Evolutionary conservation across 2,888 invertebrate species (phyloP).

Genomic region (Drosophila diplacantha): DNA sequence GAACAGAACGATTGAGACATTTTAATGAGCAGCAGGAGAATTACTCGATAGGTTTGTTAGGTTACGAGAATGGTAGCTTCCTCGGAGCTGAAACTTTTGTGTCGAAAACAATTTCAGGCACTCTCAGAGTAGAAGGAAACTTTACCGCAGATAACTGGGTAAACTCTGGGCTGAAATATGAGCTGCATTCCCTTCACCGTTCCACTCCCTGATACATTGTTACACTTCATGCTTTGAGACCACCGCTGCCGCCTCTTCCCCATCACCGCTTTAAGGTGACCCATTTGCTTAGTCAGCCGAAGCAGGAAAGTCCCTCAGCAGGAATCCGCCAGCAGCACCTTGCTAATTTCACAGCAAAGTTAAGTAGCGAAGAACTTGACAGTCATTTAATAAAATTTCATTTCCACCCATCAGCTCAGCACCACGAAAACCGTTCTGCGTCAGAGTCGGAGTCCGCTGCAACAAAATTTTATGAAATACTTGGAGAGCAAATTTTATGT

Average conservation of each 20-base stretch:
- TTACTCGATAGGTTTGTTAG: conserved; percentile 7
- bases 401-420: conserved; percentile 40
- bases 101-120: conserved; percentile 19
- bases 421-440: conserved; percentile 14
- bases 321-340: conserved; percentile 6
- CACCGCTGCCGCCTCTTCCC: background rate
- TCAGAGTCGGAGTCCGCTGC: conserved; percentile 11
- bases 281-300: conserved; percentile 35
- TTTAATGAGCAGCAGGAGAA: conserved; percentile 57
- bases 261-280: conserved; percentile 37
- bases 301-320: conserved; percentile 8
- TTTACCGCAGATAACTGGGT: conserved; percentile 12
- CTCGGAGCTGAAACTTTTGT: conserved; percentile 10
- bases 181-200: conserved; percentile 3
- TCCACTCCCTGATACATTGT: conserved; percentile 10
- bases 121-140: conserved; percentile 9
- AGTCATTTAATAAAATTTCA: conserved; percentile 68
- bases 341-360: conserved; percentile 46
- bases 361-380: conserved; percentile 46
- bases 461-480: conserved; percentile 70
- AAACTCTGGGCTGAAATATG: conserved; percentile 13
- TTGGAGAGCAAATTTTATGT: conserved; percentile 70
- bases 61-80: background rate
- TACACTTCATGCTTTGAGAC: background rate
- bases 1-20: conserved; percentile 68